Percentiles rank a stretch among this genome's conserved stretches.
phyloP scores from a whole-genome alignment of 1,140 invertebrate genomes.

The Pseudomyrmex pallidus region DNA sequence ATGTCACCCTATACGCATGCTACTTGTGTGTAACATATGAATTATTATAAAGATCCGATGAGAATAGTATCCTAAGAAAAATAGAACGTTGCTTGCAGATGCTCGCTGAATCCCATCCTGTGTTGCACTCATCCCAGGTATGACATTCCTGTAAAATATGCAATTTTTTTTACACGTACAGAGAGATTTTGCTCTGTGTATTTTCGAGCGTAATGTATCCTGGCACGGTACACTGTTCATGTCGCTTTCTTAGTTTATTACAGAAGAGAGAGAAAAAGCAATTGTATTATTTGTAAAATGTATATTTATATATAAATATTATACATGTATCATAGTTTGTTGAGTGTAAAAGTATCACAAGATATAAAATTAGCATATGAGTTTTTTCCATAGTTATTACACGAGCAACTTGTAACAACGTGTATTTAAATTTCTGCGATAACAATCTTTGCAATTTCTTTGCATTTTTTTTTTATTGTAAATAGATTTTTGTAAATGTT shows the following conservation, averaged over 20 bases:
- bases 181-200: conserved; percentile 10
- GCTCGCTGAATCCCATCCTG: conserved; percentile 84
- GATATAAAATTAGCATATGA: not conserved
- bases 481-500: conserved; percentile 84
- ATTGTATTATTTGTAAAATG: not conserved
- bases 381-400: conserved; percentile 36
- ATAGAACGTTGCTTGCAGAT: conserved; percentile 85
- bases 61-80: conserved; percentile 64
- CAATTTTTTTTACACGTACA: conserved; percentile 40
- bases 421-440: conserved; percentile 32
- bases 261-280: not conserved
- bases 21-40: conserved; percentile 1
- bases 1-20: not conserved
- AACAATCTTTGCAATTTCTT: not conserved
- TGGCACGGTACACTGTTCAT: not conserved
- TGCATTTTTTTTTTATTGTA: too few relatives aligned
- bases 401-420: conserved; percentile 79
- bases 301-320: conserved; percentile 1
- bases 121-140: conserved; percentile 85
- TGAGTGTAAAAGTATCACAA: not conserved
- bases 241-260: not conserved
- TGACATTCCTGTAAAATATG: conserved; percentile 68
- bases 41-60: conserved; percentile 14
- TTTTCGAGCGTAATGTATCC: conserved; percentile 1
- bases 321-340: not conserved